A percentile compares a stretch with the other conserved stretches of the same genome.
Conservation (phyloP, 2,113 vertebrate genomes). For the Pelmatolapia mariae region DNA sequence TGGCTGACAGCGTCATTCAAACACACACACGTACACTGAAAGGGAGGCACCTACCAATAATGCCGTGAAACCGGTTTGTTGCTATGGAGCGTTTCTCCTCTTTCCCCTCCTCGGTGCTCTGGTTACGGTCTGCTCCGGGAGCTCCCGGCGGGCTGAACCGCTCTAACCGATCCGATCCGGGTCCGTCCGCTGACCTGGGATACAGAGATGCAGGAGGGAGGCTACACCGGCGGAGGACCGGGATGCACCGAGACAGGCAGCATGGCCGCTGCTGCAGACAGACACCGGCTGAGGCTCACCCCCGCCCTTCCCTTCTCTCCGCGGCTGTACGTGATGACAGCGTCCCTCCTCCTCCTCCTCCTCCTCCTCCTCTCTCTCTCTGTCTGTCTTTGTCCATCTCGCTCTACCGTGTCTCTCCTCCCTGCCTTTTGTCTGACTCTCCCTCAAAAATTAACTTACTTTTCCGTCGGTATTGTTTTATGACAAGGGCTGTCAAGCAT, state of each 20-base stretch:
- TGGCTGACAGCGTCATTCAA: background rate
- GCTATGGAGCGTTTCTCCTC: constrained; percentile 48
- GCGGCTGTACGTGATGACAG: constrained; percentile 30
- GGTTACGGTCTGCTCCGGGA: background rate
- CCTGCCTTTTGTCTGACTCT: constrained; percentile 1
- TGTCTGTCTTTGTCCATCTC: background rate
- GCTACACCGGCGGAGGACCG: constrained; percentile 15
- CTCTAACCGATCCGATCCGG: background rate
- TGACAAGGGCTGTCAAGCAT: background rate
- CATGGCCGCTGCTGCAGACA: constrained; percentile 61
- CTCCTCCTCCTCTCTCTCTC: background rate
- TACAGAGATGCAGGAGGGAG: background rate
- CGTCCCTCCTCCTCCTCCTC: background rate
- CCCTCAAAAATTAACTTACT: background rate
- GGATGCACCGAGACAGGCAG: constrained; percentile 34
- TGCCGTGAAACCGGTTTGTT: constrained; percentile 54
- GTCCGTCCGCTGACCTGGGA: background rate
- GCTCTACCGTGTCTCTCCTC: background rate
- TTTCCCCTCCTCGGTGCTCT: background rate
- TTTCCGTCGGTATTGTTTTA: background rate
- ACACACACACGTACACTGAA: background rate
- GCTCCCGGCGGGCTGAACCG: background rate
- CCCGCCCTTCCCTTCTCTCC: background rate
- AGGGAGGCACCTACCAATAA: constrained; percentile 54
- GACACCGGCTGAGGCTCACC: constrained; percentile 8